Percentiles rank a stretch among this genome's conserved stretches.
Evolutionary conservation across 2,113 vertebrate genomes (phyloP).

Genomic region (Phaethornis superciliosus): DNA sequence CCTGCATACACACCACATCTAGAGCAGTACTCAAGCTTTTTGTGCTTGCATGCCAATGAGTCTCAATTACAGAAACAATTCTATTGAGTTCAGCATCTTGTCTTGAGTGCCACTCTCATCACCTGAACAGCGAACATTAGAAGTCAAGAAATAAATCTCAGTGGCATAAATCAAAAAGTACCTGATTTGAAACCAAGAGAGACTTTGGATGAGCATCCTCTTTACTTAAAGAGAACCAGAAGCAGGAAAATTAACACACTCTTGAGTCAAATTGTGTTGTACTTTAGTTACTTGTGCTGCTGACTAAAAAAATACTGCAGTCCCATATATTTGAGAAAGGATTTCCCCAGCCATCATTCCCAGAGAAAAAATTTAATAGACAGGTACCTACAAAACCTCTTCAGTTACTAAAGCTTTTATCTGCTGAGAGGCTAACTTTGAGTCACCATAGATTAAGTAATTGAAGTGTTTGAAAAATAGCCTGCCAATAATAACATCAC

Average conservation of each 20-base stretch:
- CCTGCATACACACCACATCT: background rate
- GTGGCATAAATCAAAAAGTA: background rate
- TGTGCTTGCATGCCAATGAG: background rate
- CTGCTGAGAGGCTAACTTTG: background rate
- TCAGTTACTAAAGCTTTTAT: background rate
- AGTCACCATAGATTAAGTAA: background rate
- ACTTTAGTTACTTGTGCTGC: background rate
- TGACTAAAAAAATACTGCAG: background rate
- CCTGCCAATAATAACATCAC: background rate
- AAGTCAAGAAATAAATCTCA: background rate
- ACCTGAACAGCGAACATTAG: background rate
- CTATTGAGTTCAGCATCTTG: background rate
- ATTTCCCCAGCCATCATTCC: background rate
- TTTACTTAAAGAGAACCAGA: background rate
- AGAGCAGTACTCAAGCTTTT: background rate
- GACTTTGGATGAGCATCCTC: background rate
- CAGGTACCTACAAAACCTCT: background rate
- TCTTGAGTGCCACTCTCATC: background rate
- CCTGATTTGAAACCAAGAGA: background rate
- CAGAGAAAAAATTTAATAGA: background rate
- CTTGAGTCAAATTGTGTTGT: background rate
- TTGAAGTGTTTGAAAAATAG: background rate
- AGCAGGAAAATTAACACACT: background rate
- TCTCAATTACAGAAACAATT: background rate
- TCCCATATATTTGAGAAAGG: rapidly evolving